A percentile compares a stretch with the other conserved stretches of the same genome.
phyloP scores from a whole-genome alignment of 2,797 vertebrate genomes.

The Falco berigora region DNA sequence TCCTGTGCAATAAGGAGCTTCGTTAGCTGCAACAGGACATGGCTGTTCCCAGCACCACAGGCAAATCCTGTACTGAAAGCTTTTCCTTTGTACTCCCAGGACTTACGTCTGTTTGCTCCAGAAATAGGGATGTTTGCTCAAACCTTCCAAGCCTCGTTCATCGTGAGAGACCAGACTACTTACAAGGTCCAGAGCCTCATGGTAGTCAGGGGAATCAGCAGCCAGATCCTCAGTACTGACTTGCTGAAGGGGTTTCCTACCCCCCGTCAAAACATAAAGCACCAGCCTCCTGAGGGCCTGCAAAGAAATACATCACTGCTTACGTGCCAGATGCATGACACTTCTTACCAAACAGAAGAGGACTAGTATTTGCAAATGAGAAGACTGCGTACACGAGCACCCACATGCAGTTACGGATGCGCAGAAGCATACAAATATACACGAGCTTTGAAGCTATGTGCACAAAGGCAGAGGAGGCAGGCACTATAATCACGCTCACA shows the following conservation, averaged over 20 bases:
- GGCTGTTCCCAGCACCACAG: neutral
- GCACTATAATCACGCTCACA: no score
- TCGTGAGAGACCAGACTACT: neutral
- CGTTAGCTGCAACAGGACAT: neutral
- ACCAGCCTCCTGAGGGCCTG: slow-evolving; percentile 65
- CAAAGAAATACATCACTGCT: neutral
- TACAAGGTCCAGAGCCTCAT: slow-evolving; percentile 50
- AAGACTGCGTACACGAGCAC: neutral
- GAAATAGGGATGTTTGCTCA: slow-evolving; percentile 72
- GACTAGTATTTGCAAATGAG: neutral
- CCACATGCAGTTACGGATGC: rapidly evolving
- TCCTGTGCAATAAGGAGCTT: slow-evolving; percentile 40
- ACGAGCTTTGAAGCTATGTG: neutral
- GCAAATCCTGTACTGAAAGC: neutral
- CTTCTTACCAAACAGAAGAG: neutral
- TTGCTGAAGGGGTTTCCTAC: neutral
- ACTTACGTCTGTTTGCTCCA: slow-evolving; percentile 66
- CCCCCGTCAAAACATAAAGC: slow-evolving; percentile 51
- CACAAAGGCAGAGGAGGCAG: neutral
- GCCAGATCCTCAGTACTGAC: neutral
- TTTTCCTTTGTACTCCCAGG: neutral
- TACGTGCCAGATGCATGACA: rapidly evolving
- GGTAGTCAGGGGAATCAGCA: neutral
- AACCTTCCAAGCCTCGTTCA: neutral
- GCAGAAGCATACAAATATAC: neutral